A percentile compares a stretch with the other conserved stretches of the same genome.
These are phyloP conservation scores for Craseonycteris thonglongyai DNA, from an alignment of 2,113 vertebrate genomes.

Conservation along the genomic window DNA sequence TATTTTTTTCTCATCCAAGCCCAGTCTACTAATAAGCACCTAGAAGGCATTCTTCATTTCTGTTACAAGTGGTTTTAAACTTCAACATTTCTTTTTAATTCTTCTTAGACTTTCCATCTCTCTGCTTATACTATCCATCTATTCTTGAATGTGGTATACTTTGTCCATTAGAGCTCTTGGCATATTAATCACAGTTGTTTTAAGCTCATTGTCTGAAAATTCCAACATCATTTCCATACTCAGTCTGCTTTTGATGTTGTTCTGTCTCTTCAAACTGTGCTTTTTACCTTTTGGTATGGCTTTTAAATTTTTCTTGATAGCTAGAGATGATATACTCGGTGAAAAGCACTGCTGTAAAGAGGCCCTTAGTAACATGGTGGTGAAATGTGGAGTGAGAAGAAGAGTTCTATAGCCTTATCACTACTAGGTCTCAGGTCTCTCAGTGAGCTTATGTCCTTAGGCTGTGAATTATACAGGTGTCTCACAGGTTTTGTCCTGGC, in stretches of 20 bases:
- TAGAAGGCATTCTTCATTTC: background rate
- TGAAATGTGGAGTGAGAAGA: background rate
- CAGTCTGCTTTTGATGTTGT: background rate
- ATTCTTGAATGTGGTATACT: background rate
- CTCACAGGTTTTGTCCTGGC: background rate
- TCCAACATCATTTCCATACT: background rate
- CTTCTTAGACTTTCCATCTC: background rate
- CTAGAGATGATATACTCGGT: background rate
- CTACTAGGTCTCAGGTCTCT: background rate
- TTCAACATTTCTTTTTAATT: background rate
- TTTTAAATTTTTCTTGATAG: background rate
- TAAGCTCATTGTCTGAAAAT: background rate
- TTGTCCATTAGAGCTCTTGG: background rate
- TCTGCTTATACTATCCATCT: background rate
- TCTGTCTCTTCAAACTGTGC: background rate
- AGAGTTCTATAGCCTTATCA: background rate
- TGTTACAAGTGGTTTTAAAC: background rate
- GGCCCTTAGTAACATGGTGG: background rate
- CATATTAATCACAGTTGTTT: background rate
- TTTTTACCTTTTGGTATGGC: background rate
- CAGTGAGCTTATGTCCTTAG: background rate
- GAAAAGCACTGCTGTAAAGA: background rate
- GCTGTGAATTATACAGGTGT: background rate
- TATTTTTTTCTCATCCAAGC: background rate
- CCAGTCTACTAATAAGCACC: background rate